These are phyloP conservation scores for Leptatherina wallacei DNA, from an alignment of 2,797 vertebrate genomes.

Conservation along the genomic window DNA sequence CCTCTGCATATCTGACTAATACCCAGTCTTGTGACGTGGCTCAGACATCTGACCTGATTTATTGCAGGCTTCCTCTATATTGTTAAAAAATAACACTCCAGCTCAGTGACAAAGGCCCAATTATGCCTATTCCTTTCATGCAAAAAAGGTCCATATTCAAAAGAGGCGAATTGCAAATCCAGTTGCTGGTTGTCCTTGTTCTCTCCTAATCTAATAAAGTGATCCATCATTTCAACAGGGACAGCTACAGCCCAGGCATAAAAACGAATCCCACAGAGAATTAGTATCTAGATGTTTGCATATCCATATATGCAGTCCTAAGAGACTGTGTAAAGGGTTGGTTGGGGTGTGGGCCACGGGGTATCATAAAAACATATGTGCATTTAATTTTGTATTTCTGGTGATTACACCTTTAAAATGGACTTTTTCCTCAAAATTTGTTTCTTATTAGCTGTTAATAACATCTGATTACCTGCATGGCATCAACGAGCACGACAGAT, in stretches of 20 bases:
- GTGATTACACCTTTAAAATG: background rate
- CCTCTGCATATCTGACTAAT: conserved; percentile 71
- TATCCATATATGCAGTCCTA: conserved; percentile 44
- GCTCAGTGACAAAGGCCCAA: conserved; percentile 71
- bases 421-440: background rate
- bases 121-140: conserved; percentile 69
- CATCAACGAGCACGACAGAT: conserved; percentile 20
- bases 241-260: conserved; percentile 46
- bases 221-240: conserved; percentile 76
- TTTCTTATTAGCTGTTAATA: conserved; percentile 5
- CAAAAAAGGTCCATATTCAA: conserved; percentile 68
- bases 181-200: conserved; percentile 56
- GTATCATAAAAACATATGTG: conserved; percentile 16
- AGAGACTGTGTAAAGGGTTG: background rate
- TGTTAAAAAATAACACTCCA: conserved; percentile 64
- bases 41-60: conserved; percentile 75
- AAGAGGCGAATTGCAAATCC: conserved; percentile 76
- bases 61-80: conserved; percentile 62
- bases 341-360: background rate
- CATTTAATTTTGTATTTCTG: conserved; percentile 16
- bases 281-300: conserved; percentile 63
- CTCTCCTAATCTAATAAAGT: conserved; percentile 77
- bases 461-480: conserved; percentile 35
- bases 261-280: conserved; percentile 64
- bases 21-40: conserved; percentile 57